These are phyloP conservation scores for Scaptomyza cyrtandrae DNA, from an alignment of 2,888 invertebrate genomes.

Conservation along the genomic window DNA sequence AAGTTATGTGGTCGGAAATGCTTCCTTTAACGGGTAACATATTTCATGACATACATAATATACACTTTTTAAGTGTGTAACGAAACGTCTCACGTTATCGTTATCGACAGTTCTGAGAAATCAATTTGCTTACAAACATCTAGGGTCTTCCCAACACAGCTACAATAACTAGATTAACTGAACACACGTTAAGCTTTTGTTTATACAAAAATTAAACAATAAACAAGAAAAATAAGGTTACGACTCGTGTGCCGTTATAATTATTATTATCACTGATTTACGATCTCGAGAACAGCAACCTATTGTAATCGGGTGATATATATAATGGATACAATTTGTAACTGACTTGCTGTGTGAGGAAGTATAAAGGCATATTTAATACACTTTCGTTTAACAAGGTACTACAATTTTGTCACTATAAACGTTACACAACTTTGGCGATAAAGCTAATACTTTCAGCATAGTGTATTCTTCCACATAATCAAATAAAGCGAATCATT, in stretches of 20 bases:
- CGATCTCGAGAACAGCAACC: not conserved
- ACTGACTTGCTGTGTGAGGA: not conserved
- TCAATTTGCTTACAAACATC: conserved; percentile 4
- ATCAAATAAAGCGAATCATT: not conserved
- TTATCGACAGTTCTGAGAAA: conserved; percentile 11
- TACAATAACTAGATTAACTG: not conserved
- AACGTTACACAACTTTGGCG: not conserved
- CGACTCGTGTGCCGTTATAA: not conserved
- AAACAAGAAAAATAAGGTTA: not conserved
- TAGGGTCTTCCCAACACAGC: not conserved
- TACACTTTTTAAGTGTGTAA: too few relatives aligned
- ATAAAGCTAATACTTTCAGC: too few relatives aligned
- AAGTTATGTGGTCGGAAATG: too few relatives aligned
- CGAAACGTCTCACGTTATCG: not conserved
- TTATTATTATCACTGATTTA: not conserved
- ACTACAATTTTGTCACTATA: not conserved
- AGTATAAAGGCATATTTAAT: too few relatives aligned
- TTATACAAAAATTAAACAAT: not conserved
- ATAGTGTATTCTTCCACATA: too few relatives aligned
- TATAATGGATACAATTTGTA: not conserved
- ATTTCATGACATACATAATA: too few relatives aligned
- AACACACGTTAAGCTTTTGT: not conserved
- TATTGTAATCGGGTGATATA: not conserved
- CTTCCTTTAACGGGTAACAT: too few relatives aligned
- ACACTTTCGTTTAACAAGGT: not conserved